phyloP scores from a whole-genome alignment of 1,140 invertebrate genomes.

The Chionoecetes opilio region DNA sequence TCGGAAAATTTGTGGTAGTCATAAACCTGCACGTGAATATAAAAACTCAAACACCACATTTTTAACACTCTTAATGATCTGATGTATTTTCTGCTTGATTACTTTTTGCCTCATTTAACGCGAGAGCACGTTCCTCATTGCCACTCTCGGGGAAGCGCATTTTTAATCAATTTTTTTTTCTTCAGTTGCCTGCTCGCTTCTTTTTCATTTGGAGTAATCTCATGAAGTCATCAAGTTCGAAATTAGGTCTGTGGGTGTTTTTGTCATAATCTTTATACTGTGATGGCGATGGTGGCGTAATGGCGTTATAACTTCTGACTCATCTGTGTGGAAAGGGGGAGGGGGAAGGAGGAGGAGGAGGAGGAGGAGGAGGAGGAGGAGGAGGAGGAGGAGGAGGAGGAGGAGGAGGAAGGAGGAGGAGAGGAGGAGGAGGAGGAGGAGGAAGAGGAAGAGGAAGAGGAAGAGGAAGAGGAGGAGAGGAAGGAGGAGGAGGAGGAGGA shows the following conservation, averaged over 20 bases:
- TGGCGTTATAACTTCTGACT: background rate
- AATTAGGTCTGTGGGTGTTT: background rate
- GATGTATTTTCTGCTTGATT: too few relatives aligned
- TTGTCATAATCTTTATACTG: background rate
- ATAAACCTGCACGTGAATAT: too few relatives aligned
- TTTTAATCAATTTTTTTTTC: background rate
- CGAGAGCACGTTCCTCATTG: background rate
- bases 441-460: background rate
- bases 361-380: background rate
- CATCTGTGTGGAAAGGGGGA: background rate
- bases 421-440: background rate
- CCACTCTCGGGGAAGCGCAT: background rate
- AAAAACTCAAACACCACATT: too few relatives aligned
- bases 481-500: background rate
- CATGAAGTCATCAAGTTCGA: conserved; percentile 14
- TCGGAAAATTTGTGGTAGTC: too few relatives aligned
- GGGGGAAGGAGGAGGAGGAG: conserved; percentile 8
- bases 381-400: conserved; percentile 14
- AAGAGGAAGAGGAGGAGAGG: background rate
- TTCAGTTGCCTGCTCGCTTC: background rate
- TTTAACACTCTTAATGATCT: too few relatives aligned
- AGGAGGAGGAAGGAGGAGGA: background rate
- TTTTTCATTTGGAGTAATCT: background rate
- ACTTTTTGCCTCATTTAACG: background rate
- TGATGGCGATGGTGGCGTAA: background rate